These are phyloP conservation scores for Brachylomia viminalis DNA, from an alignment of 2,888 invertebrate genomes.

Conservation along the genomic window DNA sequence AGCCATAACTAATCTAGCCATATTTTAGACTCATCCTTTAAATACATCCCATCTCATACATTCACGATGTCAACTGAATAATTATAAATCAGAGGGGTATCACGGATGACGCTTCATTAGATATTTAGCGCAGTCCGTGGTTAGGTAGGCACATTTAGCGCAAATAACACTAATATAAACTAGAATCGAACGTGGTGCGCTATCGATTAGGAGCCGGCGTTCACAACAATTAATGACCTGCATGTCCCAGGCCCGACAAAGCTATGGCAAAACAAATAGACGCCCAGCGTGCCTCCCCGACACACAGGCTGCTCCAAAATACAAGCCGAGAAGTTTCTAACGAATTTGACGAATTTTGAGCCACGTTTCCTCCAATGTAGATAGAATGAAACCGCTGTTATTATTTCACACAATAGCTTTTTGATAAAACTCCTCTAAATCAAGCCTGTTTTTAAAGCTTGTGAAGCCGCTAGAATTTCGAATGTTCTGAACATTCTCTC, in stretches of 20 bases:
- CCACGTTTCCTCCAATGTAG: not conserved
- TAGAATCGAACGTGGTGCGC: conserved; percentile 89
- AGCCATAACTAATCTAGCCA: conserved; percentile 8
- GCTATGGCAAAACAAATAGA: conserved; percentile 91
- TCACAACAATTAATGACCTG: conserved; percentile 91
- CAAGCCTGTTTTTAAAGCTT: not conserved
- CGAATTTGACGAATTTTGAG: conserved; percentile 37
- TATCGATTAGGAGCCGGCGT: conserved; percentile 90
- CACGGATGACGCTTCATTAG: conserved; percentile 66
- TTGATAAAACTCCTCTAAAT: conserved; percentile 17
- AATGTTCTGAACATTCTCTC: not conserved
- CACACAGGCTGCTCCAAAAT: conserved; percentile 78
- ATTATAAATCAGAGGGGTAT: conserved; percentile 60
- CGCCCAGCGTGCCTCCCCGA: conserved; percentile 85
- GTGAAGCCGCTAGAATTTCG: not conserved
- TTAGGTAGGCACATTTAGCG: conserved; percentile 79
- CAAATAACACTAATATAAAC: conserved; percentile 91
- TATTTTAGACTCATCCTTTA: conserved; percentile 39
- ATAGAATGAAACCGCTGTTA: not conserved
- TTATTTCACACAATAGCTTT: conserved; percentile 8
- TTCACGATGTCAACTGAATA: conserved; percentile 49
- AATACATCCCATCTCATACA: conserved; percentile 43
- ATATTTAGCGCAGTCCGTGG: conserved; percentile 73
- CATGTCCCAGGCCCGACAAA: conserved; percentile 90
- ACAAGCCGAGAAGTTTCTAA: conserved; percentile 57